A percentile compares a stretch with the other conserved stretches of the same genome.
Evolutionary conservation across 2,113 vertebrate species (phyloP).

Genomic region (Alethe castanea): DNA sequence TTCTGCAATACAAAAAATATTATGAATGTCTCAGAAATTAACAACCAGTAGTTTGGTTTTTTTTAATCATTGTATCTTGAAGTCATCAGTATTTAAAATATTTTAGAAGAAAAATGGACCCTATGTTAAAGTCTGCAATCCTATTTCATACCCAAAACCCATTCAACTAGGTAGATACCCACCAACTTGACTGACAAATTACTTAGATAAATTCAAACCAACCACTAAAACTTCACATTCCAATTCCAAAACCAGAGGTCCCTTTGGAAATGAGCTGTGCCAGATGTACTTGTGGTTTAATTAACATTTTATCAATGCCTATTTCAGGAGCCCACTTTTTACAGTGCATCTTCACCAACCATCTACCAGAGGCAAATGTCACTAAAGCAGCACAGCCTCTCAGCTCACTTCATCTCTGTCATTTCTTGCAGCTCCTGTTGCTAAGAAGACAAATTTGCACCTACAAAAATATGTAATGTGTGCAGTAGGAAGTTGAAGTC

Average conservation of each 20-base stretch:
- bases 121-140: not conserved
- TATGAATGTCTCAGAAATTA: not conserved
- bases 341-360: not conserved
- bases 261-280: not conserved
- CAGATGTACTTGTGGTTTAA: not conserved
- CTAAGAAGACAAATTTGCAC: not conserved
- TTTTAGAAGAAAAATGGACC: not conserved
- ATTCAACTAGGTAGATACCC: not conserved
- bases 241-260: not conserved
- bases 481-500: conserved; percentile 42
- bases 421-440: not conserved
- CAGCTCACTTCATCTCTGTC: not conserved
- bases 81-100: not conserved
- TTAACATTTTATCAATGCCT: not conserved
- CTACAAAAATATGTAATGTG: not conserved
- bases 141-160: not conserved
- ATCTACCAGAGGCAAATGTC: not conserved
- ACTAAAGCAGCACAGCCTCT: not conserved
- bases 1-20: not conserved
- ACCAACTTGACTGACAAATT: not conserved
- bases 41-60: not conserved
- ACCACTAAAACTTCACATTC: not conserved
- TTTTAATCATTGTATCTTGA: not conserved
- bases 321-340: not conserved
- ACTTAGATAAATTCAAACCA: not conserved